Evolutionary conservation across 2,888 invertebrate species (phyloP).

Genomic region (Eristalis pertinax): DNA sequence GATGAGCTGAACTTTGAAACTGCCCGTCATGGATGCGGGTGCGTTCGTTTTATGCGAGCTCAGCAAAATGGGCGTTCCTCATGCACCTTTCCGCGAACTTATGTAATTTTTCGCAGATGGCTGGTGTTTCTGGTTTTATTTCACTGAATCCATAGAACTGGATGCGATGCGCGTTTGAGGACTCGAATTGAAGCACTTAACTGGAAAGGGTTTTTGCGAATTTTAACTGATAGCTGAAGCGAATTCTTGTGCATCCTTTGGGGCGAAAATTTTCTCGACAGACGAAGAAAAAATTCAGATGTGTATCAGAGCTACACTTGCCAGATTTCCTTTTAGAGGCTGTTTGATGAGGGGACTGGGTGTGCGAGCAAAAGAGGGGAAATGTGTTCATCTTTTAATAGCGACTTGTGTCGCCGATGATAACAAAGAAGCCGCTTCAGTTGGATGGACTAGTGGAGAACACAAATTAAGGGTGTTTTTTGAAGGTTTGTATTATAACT

Average conservation of each 20-base stretch:
- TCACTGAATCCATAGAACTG: background rate
- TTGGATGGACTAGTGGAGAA: background rate
- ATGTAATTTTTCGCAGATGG: background rate
- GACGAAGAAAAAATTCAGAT: slow-evolving; percentile 63
- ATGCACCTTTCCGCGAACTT: slow-evolving; percentile 17
- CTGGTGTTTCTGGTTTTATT: background rate
- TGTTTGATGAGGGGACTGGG: background rate
- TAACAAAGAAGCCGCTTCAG: background rate
- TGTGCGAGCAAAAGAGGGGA: background rate
- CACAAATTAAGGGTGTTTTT: background rate
- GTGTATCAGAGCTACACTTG: slow-evolving; percentile 66
- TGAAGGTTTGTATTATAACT: background rate
- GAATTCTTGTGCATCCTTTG: slow-evolving; percentile 48
- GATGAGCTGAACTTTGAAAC: slow-evolving; percentile 87
- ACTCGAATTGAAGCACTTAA: background rate
- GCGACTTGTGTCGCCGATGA: background rate
- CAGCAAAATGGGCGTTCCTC: slow-evolving; percentile 56
- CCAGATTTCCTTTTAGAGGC: background rate
- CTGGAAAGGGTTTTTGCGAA: background rate
- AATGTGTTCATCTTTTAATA: background rate
- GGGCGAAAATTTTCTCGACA: slow-evolving; percentile 33
- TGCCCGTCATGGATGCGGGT: slow-evolving; percentile 84
- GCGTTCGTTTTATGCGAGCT: slow-evolving; percentile 14
- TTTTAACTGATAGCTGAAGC: background rate
- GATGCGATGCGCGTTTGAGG: background rate